phyloP scores from a whole-genome alignment of 2,888 invertebrate species.

The Parasteatoda lunata region DNA sequence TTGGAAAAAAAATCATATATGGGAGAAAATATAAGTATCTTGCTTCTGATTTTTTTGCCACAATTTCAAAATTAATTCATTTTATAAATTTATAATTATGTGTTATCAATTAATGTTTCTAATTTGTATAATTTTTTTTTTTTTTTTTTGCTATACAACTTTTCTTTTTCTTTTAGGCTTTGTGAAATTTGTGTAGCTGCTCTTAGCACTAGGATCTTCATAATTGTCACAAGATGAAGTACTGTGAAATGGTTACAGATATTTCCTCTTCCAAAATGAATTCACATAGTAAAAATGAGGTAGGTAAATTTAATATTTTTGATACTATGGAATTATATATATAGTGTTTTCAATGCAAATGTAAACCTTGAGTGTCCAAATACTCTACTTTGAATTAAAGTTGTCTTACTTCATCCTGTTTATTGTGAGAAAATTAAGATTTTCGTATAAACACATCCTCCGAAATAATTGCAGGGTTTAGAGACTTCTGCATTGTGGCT shows the following conservation, averaged over 20 bases:
- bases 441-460: too few relatives aligned
- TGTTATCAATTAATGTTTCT: neutral
- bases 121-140: neutral
- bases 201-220: conserved; percentile 13
- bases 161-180: conserved; percentile 26
- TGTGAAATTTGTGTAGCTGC: conserved; percentile 11
- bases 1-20: too few relatives aligned
- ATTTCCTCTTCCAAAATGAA: conserved; percentile 44
- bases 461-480: too few relatives aligned
- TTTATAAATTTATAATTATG: neutral
- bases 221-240: conserved; percentile 58
- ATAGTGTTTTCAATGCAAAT: neutral
- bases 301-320: conserved; percentile 4
- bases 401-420: conserved; percentile 38
- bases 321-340: neutral
- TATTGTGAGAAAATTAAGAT: too few relatives aligned
- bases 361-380: conserved; percentile 12
- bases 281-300: conserved; percentile 63
- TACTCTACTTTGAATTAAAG: conserved; percentile 49
- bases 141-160: neutral
- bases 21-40: neutral
- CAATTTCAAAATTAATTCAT: neutral
- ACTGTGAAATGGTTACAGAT: conserved; percentile 66
- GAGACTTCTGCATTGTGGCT: too few relatives aligned
- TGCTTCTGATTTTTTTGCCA: neutral